These are phyloP conservation scores for Platysteira castanea DNA, from an alignment of 2,113 vertebrate species.

Conservation along the genomic window DNA sequence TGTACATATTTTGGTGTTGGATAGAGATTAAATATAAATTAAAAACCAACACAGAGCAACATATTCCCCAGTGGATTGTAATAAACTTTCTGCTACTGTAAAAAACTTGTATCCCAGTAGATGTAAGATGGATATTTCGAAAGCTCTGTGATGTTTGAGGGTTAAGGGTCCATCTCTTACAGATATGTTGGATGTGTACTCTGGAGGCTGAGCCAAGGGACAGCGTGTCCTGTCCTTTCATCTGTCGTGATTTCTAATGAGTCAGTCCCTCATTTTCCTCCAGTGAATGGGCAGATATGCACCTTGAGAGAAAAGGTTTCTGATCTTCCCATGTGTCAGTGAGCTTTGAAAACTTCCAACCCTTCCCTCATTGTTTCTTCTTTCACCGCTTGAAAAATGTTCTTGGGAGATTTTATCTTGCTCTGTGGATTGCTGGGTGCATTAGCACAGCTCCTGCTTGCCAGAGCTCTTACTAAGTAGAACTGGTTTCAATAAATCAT, in stretches of 20 bases:
- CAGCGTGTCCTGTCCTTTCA: not conserved
- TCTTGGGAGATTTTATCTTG: conserved; percentile 20
- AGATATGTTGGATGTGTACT: not conserved
- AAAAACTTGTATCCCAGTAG: not conserved
- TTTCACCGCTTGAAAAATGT: conserved; percentile 43
- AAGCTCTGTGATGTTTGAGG: not conserved
- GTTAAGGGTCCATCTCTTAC: not conserved
- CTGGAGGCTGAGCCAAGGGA: not conserved
- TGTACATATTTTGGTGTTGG: not conserved
- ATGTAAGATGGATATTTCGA: not conserved
- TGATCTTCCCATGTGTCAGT: not conserved
- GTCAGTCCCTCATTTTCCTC: not conserved
- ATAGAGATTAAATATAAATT: conserved; percentile 28
- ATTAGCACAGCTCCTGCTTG: conserved; percentile 34
- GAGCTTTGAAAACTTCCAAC: not conserved
- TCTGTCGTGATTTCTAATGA: not conserved
- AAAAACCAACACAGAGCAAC: conserved; percentile 13
- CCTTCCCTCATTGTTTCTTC: not conserved
- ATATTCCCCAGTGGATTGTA: not conserved
- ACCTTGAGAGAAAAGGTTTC: not conserved
- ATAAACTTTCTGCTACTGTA: not conserved
- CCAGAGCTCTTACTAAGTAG: not conserved
- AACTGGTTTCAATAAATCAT: conserved; percentile 52
- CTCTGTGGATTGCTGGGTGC: conserved; percentile 5
- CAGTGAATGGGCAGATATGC: not conserved